A percentile compares a stretch with the other conserved stretches of the same genome.
Conservation (phyloP, 2,113 vertebrate genomes). For the Bambusicola thoracicus region DNA sequence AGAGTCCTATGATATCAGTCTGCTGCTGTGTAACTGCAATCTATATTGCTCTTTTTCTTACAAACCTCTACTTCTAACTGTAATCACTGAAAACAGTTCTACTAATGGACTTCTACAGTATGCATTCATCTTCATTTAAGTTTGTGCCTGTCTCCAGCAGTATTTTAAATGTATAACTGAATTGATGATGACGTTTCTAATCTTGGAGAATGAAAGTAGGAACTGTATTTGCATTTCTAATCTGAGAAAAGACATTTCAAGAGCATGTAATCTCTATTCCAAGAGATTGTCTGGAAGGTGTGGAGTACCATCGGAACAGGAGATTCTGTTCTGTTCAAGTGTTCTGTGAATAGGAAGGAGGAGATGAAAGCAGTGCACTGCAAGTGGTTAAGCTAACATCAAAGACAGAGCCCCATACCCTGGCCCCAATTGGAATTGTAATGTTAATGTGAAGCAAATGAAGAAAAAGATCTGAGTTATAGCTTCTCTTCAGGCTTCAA, state of each 20-base stretch:
- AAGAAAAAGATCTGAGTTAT: background rate
- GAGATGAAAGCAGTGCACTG: background rate
- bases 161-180: background rate
- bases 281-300: background rate
- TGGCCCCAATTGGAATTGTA: background rate
- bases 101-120: background rate
- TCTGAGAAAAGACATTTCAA: background rate
- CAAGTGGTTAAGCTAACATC: background rate
- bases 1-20: background rate
- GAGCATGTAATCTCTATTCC: background rate
- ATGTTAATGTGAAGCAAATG: background rate
- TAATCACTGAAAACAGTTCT: background rate
- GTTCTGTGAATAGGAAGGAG: background rate
- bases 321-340: background rate
- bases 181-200: background rate
- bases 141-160: background rate
- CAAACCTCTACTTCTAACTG: background rate
- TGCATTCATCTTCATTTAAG: background rate
- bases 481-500: background rate
- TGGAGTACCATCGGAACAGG: background rate
- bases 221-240: constrained; percentile 4
- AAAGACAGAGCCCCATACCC: background rate
- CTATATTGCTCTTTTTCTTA: background rate
- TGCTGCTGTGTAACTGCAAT: background rate
- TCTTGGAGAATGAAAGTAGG: background rate